Evolutionary conservation across 2,113 vertebrate genomes (phyloP), one percentile per base, ranked within the genome.

Genomic region (Potamarius usumacintae): DNA sequence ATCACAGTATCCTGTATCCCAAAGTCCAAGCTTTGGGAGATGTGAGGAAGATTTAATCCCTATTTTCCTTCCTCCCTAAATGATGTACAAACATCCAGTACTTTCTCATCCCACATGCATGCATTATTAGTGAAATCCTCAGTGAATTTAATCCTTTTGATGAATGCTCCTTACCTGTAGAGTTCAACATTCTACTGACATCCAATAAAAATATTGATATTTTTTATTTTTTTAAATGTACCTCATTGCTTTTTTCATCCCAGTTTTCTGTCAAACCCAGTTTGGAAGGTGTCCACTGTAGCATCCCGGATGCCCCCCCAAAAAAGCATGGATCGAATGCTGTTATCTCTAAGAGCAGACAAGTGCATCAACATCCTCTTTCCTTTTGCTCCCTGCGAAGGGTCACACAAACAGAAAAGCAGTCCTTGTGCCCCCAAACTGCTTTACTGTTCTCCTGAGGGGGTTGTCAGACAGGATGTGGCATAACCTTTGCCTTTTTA

Each of bases 351-450:
- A 82, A 90, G 92, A 94, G 93, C 94, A 95, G 93, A 92, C 83
- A n/a, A 90, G 74, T 80, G 93, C 92, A 78, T 91, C n/a, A 74
- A 85, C 76, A 91, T 95, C 94, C 95, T 95, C 92, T 95, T 96
- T 95, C 95, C 94, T 94, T 90, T 90, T 85, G 93, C 91, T 89
- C 87, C 83, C 88, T 92, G 94, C 91, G 83, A 94, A 90, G 91
- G 95, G 94, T 95, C 94, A 92, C 84, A 89, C 91, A 94, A 94
- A 95, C 94, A 94, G 89, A 89, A 90, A 89, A 91, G 92, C 93
- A 91, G 91, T 91, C 77, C 87, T 87, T 90, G 89, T 91, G 90
- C 87, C 91, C 93, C 87, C 84, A 84, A 84, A 89, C 89, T 78
- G 90, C 80, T 87, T 84, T 84, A 90, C 63, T 80, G 89, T 85